Base-by-base conservation (phyloP, 2,113 vertebrate genomes). In the Bucco capensis region DNA sequence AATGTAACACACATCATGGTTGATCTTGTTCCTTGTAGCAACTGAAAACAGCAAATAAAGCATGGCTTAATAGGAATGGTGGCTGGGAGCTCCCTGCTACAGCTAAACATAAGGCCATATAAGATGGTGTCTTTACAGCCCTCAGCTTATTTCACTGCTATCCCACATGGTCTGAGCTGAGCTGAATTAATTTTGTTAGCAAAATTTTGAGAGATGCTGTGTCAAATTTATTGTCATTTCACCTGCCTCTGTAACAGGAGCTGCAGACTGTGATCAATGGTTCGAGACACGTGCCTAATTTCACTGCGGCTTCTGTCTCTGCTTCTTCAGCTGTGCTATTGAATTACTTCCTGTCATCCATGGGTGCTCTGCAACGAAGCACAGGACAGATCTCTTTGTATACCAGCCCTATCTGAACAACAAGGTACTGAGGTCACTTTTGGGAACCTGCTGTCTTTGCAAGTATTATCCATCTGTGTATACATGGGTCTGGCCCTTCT, bases 181-280 rank as follows among this genome's bases (percentile, higher is more conserved):
- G 60, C 23, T 64, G 57, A 83, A 87, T 90, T 84, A 88, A 87
- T 96, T 95, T 91, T 88, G 51, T 62, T 86, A 57, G 70, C 42
- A 61, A 74, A 51, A 77, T 92, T 94, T 92, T 94, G 89, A 92
- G 58, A 81, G 51, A 21, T 76, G 46, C 46, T 72, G 46, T 91
- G 78, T 92, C 76, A 91, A 91, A 93, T 92, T 81, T 93, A 67
- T 93, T 89, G 61, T 84, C 35, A 31, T 89, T 94, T 91, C 74
- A 90, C 80, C 67, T 96, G 74, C 56, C 27, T 94, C 53, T 0
- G 0, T 91, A 89, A 42, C 67, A 60, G 56, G 65, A 91, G 33
- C 75, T 83, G 56, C 40, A 75, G 64, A 47, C 70, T 79, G 66
- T 79, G 85, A 91, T 93, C 89, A 91, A 12, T 89, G 88, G 71